Evolutionary conservation across 2,113 vertebrate species (phyloP).

Genomic region (Mungos mungo): DNA sequence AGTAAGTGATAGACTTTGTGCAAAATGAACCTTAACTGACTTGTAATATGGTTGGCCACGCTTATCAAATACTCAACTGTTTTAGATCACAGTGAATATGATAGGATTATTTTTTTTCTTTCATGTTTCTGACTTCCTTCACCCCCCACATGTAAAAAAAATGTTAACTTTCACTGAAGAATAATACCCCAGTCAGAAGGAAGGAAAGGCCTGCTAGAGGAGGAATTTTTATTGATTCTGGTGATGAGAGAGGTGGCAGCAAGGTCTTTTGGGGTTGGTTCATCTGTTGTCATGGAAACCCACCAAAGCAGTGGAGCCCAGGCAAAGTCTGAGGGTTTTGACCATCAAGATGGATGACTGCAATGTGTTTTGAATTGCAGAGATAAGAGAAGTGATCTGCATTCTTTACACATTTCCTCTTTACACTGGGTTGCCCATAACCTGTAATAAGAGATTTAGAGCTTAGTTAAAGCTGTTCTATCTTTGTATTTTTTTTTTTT

Average conservation of each 20-base stretch:
- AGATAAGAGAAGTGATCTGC: background rate
- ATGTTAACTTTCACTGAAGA: background rate
- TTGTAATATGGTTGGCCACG: background rate
- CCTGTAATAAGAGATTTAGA: constrained; percentile 46
- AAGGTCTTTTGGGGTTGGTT: background rate
- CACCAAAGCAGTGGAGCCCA: background rate
- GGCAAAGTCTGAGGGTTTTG: constrained; percentile 5
- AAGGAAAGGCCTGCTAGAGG: background rate
- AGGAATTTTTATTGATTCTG: background rate
- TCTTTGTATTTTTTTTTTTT: background rate
- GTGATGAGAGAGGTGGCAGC: background rate
- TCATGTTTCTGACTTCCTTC: background rate
- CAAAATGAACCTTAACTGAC: background rate
- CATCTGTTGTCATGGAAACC: background rate
- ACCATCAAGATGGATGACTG: constrained; percentile 67
- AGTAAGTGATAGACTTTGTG: background rate
- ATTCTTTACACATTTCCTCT: constrained; percentile 30
- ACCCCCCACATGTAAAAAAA: background rate
- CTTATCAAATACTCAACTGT: background rate
- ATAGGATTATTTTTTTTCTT: background rate
- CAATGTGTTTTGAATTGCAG: background rate
- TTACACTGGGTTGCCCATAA: constrained; percentile 11
- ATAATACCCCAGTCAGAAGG: background rate
- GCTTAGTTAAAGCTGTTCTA: constrained; percentile 22
- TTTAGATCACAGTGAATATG: background rate